A percentile compares a stretch with the other conserved stretches of the same genome.
Evolutionary conservation across 2,888 invertebrate genomes (phyloP).

Genomic region (Hypercompe scribonia): DNA sequence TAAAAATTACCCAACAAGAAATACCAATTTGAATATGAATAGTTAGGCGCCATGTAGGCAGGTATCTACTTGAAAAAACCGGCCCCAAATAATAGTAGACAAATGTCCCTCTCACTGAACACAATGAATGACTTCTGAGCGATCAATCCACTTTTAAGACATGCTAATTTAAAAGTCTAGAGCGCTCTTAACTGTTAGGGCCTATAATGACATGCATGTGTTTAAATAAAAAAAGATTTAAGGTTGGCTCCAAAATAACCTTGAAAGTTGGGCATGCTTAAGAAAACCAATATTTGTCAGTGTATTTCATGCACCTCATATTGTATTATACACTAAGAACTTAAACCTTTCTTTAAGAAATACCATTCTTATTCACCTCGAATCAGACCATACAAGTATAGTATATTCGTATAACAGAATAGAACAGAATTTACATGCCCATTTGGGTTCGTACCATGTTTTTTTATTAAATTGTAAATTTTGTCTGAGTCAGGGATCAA

Average conservation of each 20-base stretch:
- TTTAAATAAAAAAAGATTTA: slow-evolving; percentile 40
- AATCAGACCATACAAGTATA: not conserved
- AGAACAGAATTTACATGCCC: too few species aligned
- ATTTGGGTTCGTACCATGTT: too few species aligned
- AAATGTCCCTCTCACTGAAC: slow-evolving; percentile 79
- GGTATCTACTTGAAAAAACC: slow-evolving; percentile 81
- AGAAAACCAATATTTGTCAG: not conserved
- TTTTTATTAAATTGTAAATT: too few species aligned
- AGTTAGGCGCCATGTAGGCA: slow-evolving; percentile 84
- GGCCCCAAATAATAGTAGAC: slow-evolving; percentile 82
- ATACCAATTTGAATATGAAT: slow-evolving; percentile 84
- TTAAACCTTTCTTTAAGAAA: not conserved
- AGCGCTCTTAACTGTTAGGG: slow-evolving; percentile 67
- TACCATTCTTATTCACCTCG: not conserved
- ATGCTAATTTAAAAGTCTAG: slow-evolving; percentile 82
- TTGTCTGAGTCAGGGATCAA: too few species aligned
- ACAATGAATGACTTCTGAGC: slow-evolving; percentile 80
- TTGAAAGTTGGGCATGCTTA: slow-evolving; percentile 10
- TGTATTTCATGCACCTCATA: not conserved
- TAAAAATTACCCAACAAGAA: slow-evolving; percentile 82
- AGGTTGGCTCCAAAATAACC: slow-evolving; percentile 24
- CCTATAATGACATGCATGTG: slow-evolving; percentile 60
- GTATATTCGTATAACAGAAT: too few species aligned
- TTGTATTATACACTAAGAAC: too few species aligned
- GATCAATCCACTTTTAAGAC: slow-evolving; percentile 79